phyloP scores from a whole-genome alignment of 2,888 invertebrate genomes.

The Chaitophorus viminalis region DNA sequence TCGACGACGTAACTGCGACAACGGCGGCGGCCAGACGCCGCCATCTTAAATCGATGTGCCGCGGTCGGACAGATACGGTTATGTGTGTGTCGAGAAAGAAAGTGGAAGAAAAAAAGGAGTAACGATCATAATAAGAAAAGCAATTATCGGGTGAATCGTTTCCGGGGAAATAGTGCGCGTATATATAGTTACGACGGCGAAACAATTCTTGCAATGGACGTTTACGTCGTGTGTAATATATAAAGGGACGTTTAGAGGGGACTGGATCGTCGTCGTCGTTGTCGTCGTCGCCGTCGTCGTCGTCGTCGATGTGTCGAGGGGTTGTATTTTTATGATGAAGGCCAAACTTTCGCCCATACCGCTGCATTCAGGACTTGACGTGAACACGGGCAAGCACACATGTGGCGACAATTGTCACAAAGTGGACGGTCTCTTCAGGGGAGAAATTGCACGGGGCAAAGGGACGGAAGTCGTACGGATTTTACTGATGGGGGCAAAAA shows the following conservation, averaged over 20 bases:
- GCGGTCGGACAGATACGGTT: background rate
- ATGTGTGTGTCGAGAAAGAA: background rate
- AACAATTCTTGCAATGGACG: conserved; percentile 38
- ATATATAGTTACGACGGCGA: background rate
- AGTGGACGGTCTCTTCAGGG: conserved; percentile 1
- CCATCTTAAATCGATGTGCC: conserved; percentile 35
- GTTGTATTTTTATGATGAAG: conserved; percentile 55
- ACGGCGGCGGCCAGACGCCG: conserved; percentile 36
- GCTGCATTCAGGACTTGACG: background rate
- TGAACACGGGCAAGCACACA: background rate
- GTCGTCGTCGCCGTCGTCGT: conserved; percentile 5
- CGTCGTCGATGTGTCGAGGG: conserved; percentile 22
- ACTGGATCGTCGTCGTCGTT: background rate
- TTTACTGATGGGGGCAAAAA: background rate
- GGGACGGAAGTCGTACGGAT: background rate
- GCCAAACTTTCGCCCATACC: conserved; percentile 42
- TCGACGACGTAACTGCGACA: background rate
- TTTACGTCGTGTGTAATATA: conserved; percentile 32
- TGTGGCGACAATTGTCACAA: conserved; percentile 11
- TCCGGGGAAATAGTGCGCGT: conserved; percentile 5
- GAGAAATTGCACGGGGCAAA: background rate
- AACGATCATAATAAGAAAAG: conserved; percentile 53
- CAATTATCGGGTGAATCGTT: conserved; percentile 59
- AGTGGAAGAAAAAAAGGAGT: background rate
- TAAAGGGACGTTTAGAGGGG: conserved; percentile 39